These are phyloP conservation scores for Meloe dianella DNA, from an alignment of 2,888 invertebrate species.

Conservation along the genomic window DNA sequence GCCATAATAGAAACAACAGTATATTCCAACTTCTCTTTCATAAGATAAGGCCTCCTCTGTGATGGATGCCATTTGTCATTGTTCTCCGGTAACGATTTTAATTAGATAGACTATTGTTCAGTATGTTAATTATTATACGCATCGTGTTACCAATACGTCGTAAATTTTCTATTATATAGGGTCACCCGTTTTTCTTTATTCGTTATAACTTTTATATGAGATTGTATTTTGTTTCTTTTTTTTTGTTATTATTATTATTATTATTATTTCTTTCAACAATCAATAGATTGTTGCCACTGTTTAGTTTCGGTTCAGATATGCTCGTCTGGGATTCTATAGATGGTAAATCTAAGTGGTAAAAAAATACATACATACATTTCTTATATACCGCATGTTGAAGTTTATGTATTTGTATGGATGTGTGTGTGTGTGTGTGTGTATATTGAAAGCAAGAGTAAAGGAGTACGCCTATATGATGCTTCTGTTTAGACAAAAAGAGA, in stretches of 20 bases:
- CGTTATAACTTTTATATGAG: conserved; percentile 38
- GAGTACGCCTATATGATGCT: conserved; percentile 43
- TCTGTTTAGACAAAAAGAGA: conserved; percentile 51
- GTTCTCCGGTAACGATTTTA: conserved; percentile 5
- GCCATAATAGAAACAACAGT: conserved; percentile 17
- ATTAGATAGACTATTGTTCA: conserved; percentile 41
- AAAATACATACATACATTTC: conserved; percentile 33
- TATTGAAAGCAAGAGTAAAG: conserved; percentile 44
- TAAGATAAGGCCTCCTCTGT: conserved; percentile 23
- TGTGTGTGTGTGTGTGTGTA: conserved; percentile 15
- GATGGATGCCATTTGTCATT: conserved; percentile 15
- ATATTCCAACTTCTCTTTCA: conserved; percentile 15
- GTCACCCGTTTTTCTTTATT: conserved; percentile 32
- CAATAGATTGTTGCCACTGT: conserved; percentile 12
- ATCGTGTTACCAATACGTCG: conserved; percentile 44
- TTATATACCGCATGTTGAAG: not conserved
- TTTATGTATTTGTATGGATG: not conserved
- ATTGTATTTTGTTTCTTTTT: conserved; percentile 23
- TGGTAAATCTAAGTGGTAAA: conserved; percentile 44
- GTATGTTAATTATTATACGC: conserved; percentile 48
- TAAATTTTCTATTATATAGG: conserved; percentile 48
- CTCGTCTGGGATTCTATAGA: conserved; percentile 19
- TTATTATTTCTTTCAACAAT: conserved; percentile 1
- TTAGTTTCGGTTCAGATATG: conserved; percentile 11
- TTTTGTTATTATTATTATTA: conserved; percentile 13